Evolutionary conservation across 2,888 invertebrate genomes (phyloP).

Genomic region (Pollenia griseotomentosa): DNA sequence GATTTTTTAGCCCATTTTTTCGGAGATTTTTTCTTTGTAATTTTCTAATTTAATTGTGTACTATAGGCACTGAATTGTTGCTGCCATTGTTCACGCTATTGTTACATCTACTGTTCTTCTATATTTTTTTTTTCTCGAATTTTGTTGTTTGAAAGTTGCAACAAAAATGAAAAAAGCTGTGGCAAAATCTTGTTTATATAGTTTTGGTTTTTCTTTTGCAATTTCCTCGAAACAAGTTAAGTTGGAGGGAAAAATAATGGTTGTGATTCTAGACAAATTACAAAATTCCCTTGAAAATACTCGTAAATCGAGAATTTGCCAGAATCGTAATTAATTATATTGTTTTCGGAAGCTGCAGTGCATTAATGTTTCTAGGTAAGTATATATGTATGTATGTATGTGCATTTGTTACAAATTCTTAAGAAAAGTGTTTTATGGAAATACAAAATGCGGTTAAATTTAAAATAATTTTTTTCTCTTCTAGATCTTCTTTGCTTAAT

Average conservation of each 20-base stretch:
- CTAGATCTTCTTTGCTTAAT: too few species aligned
- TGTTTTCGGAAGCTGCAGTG: conserved; percentile 2
- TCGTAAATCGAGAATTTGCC: not conserved
- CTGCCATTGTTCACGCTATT: conserved; percentile 47
- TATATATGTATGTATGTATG: too few species aligned
- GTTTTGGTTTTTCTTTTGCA: not conserved
- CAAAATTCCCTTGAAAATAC: conserved; percentile 4
- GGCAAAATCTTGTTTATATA: not conserved
- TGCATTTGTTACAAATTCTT: too few species aligned
- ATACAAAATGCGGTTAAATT: too few species aligned
- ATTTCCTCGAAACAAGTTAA: not conserved
- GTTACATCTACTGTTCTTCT: conserved; percentile 34
- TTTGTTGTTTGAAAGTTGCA: not conserved
- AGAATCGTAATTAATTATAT: conserved; percentile 6
- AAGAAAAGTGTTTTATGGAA: too few species aligned
- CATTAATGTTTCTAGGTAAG: not conserved
- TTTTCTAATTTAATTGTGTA: conserved; percentile 63
- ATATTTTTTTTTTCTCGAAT: not conserved
- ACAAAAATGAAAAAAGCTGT: not conserved
- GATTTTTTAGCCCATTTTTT: conserved; percentile 13
- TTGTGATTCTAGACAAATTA: not conserved
- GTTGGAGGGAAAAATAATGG: not conserved
- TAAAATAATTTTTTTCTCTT: too few species aligned
- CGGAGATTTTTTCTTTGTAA: conserved; percentile 19
- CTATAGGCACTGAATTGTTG: conserved; percentile 56